Evolutionary conservation across 2,113 vertebrate species (phyloP), one percentile per base, ranked within the genome.

Genomic region (Halichoeres trimaculatus): DNA sequence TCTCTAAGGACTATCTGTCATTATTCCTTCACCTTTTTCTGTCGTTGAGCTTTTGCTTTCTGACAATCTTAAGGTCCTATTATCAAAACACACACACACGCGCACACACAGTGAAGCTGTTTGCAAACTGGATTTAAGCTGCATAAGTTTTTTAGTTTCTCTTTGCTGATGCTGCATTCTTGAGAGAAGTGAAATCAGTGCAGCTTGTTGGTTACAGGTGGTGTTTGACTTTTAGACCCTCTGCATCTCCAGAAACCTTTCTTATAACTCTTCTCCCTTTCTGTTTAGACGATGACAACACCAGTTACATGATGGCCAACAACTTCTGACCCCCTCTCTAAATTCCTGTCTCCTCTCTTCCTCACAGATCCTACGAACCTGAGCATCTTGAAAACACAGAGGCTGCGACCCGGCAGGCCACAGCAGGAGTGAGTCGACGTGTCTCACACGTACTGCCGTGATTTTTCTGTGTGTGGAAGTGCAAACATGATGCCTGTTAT

Each of bases 1-100:
- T 79, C 83, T 85, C 71, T 65, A 30, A 75, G 78, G 77, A 88
- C 85, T 81, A 90, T 93, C 90, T 88, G 58, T 90, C 85, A 83
- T 85, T 87, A 84, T 87, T 90, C 83, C 85, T 66, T 76, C 83
- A 74, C 81, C 74, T 78, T 70, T 59, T 67, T 84, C 80, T 75
- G 57, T 47, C 51, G 83, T 86, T 5, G 45, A 62, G 26, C n/a
- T 70, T 72, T 60, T 64, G 78, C 73, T 76, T 70, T 62, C 67
- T 68, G 53, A 68, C 59, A 76, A 55, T 81, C 80, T 77, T 26
- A 64, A 74, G 38, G 70, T 76, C 71, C 61, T 36, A 50, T 85
- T 85, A 85, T 87, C 76, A 76, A 81, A 22, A 58, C 71, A 48
- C 26, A 0, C 71, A 48, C 26, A 0, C 26, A 58, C 71, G 43